Conservation (phyloP, 2,797 vertebrate genomes). For the Channallabes apus region DNA sequence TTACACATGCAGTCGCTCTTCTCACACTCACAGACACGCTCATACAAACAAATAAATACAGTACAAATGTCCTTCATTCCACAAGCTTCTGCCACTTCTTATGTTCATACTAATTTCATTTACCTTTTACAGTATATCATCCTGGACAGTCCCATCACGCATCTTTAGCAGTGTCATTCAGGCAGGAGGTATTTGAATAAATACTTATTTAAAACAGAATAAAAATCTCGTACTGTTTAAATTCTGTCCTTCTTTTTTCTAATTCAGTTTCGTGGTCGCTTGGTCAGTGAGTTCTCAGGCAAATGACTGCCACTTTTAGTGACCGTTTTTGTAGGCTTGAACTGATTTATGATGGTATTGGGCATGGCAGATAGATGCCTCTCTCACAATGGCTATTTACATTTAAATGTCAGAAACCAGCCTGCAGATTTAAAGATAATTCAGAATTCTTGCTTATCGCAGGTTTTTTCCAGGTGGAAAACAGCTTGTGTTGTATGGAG, state of each 20-base stretch:
- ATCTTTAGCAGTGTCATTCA: background rate
- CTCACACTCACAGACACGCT: conserved; percentile 24
- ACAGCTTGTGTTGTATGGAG: background rate
- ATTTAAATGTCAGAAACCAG: background rate
- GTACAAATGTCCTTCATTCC: conserved; percentile 33
- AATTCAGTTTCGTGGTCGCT: background rate
- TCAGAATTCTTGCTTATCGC: background rate
- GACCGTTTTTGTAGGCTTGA: background rate
- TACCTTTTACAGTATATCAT: conserved; percentile 15
- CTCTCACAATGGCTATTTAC: background rate
- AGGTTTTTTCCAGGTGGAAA: background rate
- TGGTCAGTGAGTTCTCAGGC: background rate
- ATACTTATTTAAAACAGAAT: background rate
- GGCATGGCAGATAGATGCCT: background rate
- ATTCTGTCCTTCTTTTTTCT: background rate
- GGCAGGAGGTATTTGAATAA: background rate
- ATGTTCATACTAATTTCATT: background rate
- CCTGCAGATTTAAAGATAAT: background rate
- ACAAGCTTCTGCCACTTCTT: background rate
- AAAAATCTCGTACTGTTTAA: background rate
- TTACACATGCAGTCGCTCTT: conserved; percentile 34
- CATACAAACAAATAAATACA: conserved; percentile 26
- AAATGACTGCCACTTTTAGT: background rate
- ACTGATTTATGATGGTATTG: background rate
- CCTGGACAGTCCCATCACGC: background rate